phyloP scores from a whole-genome alignment of 2,797 vertebrate species.

The Heterohyrax brucei region DNA sequence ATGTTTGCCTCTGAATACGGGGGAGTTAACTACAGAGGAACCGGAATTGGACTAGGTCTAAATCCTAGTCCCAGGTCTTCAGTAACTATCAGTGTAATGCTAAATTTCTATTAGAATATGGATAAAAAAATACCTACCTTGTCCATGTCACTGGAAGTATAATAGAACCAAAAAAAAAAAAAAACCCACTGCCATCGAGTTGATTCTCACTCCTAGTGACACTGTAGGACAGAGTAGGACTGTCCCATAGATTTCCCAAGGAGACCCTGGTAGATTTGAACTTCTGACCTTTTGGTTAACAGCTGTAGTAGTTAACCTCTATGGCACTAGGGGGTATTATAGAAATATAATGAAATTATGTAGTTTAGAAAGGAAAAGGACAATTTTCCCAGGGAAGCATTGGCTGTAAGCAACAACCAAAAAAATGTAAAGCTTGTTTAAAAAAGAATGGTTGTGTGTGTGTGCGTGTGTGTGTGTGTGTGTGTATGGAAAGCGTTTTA shows the following conservation, averaged over 20 bases:
- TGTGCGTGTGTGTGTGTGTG: too few relatives aligned
- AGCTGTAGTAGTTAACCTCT: too few relatives aligned
- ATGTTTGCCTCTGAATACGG: neutral
- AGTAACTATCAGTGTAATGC: neutral
- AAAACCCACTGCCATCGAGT: too few relatives aligned
- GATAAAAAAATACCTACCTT: constrained; percentile 9
- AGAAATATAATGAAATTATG: neutral
- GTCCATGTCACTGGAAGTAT: neutral
- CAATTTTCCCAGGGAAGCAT: neutral
- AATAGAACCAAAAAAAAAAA: neutral
- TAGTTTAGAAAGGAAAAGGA: constrained; percentile 36
- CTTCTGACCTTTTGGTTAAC: too few relatives aligned
- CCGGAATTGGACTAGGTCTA: neutral
- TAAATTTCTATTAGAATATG: constrained; percentile 26
- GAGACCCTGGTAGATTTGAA: too few relatives aligned
- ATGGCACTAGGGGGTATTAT: neutral
- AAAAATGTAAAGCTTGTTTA: neutral
- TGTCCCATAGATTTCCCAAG: too few relatives aligned
- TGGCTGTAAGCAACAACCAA: constrained; percentile 22
- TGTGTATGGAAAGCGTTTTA: neutral
- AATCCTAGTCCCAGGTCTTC: neutral
- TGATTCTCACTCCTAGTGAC: too few relatives aligned
- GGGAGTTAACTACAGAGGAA: neutral
- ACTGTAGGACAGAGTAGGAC: too few relatives aligned
- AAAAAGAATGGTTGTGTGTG: neutral